Base-by-base conservation (phyloP, 2,888 invertebrate species). In the Meloe dianella region DNA sequence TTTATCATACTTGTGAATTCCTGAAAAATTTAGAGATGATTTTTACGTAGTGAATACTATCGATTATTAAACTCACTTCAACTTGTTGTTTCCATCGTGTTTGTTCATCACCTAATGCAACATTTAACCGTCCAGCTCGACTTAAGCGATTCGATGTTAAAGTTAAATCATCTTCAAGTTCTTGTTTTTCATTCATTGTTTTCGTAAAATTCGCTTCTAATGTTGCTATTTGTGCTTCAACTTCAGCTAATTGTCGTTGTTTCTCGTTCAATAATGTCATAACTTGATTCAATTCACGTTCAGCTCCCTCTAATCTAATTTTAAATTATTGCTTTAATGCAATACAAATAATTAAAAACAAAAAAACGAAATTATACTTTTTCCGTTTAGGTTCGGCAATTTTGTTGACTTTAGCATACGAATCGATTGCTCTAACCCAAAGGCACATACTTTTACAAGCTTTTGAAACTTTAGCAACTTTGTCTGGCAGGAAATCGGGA, bases 391-490 rank as follows among this genome's bases (percentile, higher is more conserved):
- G 96, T 79, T 95, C 94, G 1, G 97, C 96, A 8, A 94, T 89
- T 80, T 90, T 89, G 82, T 91, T 95, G 0, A 96, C 92, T 84
- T 92, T 93, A 0, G 95, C 91, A 80, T 96, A 97, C 79, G 91
- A 90, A 76, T 96, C 94, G 72, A 97, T 92, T 0, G 97, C 96
- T 79, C 92, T 88, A 8, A 96, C 96, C 97, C 97, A 97, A 82
- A 96, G 88, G 74, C 96, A 95, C 85, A 97, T 90, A 9, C 95
- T 96, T 74, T 91, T 92, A 78, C 96, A 95, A 0, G 95, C 96
- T 88, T 93, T 90, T 4, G 92, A 93, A 7, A 92, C 95, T 80
- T 92, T 94, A 30, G 92, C 93, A 0, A 97, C 93, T 74, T 89
- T 87, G 61, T 92, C 93, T 0, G 96, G 95, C 12, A 90, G 87